Evolutionary conservation across 2,888 invertebrate species (phyloP).

Genomic region (Phyllotreta striolata): DNA sequence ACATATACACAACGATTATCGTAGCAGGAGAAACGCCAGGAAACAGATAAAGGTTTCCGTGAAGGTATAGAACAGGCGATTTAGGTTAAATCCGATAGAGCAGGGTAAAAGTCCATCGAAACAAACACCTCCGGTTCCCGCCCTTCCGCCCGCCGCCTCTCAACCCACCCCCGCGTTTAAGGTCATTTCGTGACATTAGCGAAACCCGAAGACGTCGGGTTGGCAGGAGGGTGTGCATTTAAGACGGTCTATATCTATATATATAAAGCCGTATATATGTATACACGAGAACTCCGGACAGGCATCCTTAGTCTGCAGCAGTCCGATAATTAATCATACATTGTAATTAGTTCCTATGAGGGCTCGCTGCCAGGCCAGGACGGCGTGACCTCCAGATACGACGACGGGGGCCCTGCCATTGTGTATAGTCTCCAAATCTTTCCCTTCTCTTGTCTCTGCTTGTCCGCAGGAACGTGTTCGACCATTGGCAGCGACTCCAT

Average conservation of each 20-base stretch:
- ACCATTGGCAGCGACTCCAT: conserved; percentile 15
- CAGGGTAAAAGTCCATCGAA: conserved; percentile 26
- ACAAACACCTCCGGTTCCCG: conserved; percentile 23
- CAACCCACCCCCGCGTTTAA: conserved; percentile 18
- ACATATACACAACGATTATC: too few species aligned
- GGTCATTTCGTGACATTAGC: conserved; percentile 58
- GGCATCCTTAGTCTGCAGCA: conserved; percentile 58
- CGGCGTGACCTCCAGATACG: conserved; percentile 36
- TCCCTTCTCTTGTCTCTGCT: conserved; percentile 29
- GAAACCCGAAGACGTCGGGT: conserved; percentile 62
- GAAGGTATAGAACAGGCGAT: neutral
- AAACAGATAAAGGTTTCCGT: too few species aligned
- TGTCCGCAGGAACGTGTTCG: conserved; percentile 37
- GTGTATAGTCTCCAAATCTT: conserved; percentile 29
- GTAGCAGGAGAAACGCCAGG: too few species aligned
- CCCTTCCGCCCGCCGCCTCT: conserved; percentile 1
- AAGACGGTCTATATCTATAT: conserved; percentile 52
- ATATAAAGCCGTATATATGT: too few species aligned
- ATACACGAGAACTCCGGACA: conserved; percentile 44
- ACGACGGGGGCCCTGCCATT: conserved; percentile 15
- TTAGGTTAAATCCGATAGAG: conserved; percentile 18
- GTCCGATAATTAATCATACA: conserved; percentile 63
- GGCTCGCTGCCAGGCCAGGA: conserved; percentile 38
- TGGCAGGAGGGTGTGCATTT: conserved; percentile 57
- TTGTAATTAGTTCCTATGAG: conserved; percentile 62